Percentiles rank a stretch among this genome's conserved stretches.
phyloP scores from a whole-genome alignment of 2,797 vertebrate genomes.

The Lycodopsis pacificus region DNA sequence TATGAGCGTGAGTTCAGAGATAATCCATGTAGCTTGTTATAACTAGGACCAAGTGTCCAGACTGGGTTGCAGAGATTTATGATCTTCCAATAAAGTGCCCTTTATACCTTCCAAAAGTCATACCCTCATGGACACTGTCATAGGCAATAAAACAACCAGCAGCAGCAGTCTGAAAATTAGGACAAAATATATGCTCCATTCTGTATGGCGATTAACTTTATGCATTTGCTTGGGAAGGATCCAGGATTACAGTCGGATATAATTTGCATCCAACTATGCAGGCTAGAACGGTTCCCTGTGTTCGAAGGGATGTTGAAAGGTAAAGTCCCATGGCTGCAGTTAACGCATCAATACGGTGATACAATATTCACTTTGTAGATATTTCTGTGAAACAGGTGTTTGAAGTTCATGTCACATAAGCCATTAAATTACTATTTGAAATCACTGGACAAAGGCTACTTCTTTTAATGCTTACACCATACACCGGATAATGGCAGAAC shows the following conservation, averaged over 20 bases:
- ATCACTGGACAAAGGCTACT: slow-evolving; percentile 48
- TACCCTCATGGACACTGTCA: slow-evolving; percentile 67
- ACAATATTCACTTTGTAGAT: slow-evolving; percentile 76
- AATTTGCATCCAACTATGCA: slow-evolving; percentile 61
- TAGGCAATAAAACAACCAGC: slow-evolving; percentile 69
- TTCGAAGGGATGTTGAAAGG: slow-evolving; percentile 52
- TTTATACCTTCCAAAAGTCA: slow-evolving; percentile 69
- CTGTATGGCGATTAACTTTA: slow-evolving; percentile 73
- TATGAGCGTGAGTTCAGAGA: slow-evolving; percentile 35
- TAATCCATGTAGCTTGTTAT: slow-evolving; percentile 61
- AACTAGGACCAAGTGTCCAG: slow-evolving; percentile 49
- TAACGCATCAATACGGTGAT: slow-evolving; percentile 59
- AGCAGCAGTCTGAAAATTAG: slow-evolving; percentile 65
- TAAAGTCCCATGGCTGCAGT: slow-evolving; percentile 53
- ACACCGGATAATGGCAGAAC: slow-evolving; percentile 22
- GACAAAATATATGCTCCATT: slow-evolving; percentile 61
- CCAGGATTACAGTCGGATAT: slow-evolving; percentile 61
- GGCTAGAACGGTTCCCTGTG: slow-evolving; percentile 48
- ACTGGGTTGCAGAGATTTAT: slow-evolving; percentile 67
- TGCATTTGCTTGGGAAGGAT: slow-evolving; percentile 71
- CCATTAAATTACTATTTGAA: slow-evolving; percentile 57
- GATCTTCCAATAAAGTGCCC: slow-evolving; percentile 62
- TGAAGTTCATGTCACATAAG: slow-evolving; percentile 62
- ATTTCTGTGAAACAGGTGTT: slow-evolving; percentile 59
- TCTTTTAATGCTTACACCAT: slow-evolving; percentile 48